phyloP scores from a whole-genome alignment of 2,113 vertebrate genomes.

The Maccullochella peelii region DNA sequence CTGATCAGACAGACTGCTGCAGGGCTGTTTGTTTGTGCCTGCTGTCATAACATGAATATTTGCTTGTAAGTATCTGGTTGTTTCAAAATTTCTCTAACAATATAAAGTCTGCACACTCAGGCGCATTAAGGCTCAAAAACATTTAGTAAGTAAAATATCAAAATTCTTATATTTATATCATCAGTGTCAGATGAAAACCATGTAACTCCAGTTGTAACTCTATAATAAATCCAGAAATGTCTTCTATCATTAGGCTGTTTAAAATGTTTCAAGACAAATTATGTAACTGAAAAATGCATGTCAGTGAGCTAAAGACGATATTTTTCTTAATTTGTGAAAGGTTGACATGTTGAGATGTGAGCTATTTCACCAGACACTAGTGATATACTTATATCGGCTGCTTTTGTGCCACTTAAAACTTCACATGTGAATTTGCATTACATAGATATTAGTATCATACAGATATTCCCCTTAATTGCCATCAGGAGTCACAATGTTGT shows the following conservation, averaged over 20 bases:
- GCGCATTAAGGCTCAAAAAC: background rate
- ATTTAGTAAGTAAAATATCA: no score
- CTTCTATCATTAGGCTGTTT: background rate
- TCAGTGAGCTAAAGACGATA: background rate
- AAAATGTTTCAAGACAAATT: background rate
- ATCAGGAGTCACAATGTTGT: background rate
- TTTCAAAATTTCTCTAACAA: background rate
- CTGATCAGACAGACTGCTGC: background rate
- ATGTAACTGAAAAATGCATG: background rate
- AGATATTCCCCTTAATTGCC: background rate
- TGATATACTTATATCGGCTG: background rate
- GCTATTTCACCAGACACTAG: no score
- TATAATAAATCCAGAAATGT: background rate
- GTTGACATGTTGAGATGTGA: no score
- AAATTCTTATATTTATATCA: background rate
- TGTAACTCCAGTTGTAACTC: background rate
- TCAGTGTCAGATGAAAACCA: background rate
- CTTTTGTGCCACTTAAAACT: background rate
- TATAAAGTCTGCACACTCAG: background rate
- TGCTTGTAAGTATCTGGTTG: background rate
- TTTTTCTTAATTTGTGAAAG: background rate
- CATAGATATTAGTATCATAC: background rate
- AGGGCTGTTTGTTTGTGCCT: background rate
- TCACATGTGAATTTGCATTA: background rate
- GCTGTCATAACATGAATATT: background rate